A percentile compares a stretch with the other conserved stretches of the same genome.
These are phyloP conservation scores for Sylvia borin DNA, from an alignment of 2,797 vertebrate genomes.

Conservation along the genomic window DNA sequence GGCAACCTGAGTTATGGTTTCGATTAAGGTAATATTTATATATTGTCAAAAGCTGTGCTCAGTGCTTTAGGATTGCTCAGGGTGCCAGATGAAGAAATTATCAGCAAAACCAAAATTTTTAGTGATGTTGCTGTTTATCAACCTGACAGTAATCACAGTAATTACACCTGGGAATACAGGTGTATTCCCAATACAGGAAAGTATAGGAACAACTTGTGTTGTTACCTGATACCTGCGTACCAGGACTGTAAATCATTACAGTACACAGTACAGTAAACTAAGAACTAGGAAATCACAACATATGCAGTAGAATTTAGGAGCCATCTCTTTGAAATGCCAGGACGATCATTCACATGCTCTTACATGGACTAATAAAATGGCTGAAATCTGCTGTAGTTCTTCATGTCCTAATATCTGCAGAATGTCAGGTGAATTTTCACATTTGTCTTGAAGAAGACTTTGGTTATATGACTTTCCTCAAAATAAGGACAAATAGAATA, in stretches of 20 bases:
- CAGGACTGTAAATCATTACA: not conserved
- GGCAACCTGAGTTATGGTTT: not conserved
- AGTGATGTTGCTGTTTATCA: not conserved
- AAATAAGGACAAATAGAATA: not conserved
- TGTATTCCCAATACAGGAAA: not conserved
- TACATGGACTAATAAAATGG: not conserved
- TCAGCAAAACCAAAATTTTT: not conserved
- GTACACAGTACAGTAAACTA: not conserved
- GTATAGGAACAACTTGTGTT: not conserved
- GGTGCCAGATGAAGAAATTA: not conserved
- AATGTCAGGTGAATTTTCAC: not conserved
- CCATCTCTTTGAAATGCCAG: slow-evolving; percentile 8
- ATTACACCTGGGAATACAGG: not conserved
- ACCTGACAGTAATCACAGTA: not conserved
- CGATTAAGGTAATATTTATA: not conserved
- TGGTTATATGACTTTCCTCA: not conserved
- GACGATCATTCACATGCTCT: not conserved
- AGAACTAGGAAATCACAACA: not conserved
- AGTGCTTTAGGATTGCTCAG: not conserved
- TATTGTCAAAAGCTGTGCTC: not conserved
- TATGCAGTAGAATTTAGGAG: not conserved
- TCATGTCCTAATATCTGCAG: not conserved
- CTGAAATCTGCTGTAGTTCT: slow-evolving; percentile 20
- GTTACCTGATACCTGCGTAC: not conserved
- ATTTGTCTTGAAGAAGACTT: not conserved